Evolutionary conservation across 1,140 invertebrate species (phyloP).

Genomic region (Bombus confusus): DNA sequence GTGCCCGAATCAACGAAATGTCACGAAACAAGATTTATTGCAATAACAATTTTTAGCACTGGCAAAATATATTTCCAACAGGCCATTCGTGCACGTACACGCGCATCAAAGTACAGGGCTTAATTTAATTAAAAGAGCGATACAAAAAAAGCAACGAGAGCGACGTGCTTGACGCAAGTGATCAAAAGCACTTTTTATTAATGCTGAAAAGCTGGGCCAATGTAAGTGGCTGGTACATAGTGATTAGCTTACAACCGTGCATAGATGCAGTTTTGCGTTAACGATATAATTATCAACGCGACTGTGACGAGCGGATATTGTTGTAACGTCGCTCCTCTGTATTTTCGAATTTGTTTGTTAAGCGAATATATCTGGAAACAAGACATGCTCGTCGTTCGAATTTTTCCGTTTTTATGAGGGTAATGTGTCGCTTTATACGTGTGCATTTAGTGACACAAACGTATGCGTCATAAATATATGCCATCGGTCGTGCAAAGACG

Average conservation of each 20-base stretch:
- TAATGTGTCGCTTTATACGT: too few species aligned
- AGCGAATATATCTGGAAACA: background rate
- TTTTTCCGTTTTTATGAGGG: too few species aligned
- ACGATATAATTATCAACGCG: background rate
- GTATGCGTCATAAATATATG: too few species aligned
- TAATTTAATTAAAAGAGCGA: constrained; percentile 42
- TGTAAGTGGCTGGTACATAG: too few species aligned
- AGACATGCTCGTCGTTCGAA: background rate
- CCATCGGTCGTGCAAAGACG: too few species aligned
- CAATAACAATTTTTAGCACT: constrained; percentile 42
- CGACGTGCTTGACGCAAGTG: background rate
- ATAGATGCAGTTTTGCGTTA: too few species aligned
- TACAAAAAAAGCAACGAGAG: background rate
- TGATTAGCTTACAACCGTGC: too few species aligned
- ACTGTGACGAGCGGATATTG: background rate
- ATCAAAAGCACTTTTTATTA: constrained; percentile 48
- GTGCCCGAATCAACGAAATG: constrained; percentile 1
- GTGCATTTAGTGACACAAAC: too few species aligned
- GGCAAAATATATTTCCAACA: background rate
- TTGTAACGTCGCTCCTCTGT: background rate
- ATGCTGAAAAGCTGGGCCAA: background rate
- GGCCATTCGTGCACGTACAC: too few species aligned
- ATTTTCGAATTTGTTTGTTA: background rate
- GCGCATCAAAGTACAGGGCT: background rate
- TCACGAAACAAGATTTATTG: constrained; percentile 36